phyloP scores from a whole-genome alignment of 2,797 vertebrate genomes.

The Allobates femoralis region DNA sequence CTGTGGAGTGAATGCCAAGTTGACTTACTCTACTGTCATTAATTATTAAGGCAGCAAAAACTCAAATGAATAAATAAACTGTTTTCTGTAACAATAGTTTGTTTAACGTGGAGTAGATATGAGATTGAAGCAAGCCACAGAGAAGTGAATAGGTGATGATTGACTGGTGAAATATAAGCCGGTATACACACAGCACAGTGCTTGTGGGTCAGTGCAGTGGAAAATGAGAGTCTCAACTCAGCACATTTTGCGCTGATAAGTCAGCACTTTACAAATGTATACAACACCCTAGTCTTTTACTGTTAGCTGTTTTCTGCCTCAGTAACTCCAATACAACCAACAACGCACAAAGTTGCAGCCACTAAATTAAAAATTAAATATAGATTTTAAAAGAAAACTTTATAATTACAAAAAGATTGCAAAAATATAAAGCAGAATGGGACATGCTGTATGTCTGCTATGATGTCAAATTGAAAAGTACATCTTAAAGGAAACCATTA shows the following conservation, averaged over 20 bases:
- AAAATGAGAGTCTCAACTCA: slow-evolving; percentile 37
- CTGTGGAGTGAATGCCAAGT: slow-evolving; percentile 20
- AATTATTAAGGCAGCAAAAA: slow-evolving; percentile 58
- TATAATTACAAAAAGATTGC: too few relatives aligned
- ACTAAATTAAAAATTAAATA: background rate
- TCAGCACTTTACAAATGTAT: slow-evolving; percentile 36
- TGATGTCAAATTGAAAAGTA: too few relatives aligned
- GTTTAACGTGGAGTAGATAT: slow-evolving; percentile 49
- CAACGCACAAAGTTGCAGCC: background rate
- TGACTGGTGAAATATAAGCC: slow-evolving; percentile 50
- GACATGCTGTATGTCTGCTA: too few relatives aligned
- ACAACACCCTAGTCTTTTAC: background rate
- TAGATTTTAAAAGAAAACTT: background rate
- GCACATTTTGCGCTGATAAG: slow-evolving; percentile 29
- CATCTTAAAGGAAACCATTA: too few relatives aligned
- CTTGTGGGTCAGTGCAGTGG: slow-evolving; percentile 37
- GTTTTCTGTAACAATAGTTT: slow-evolving; percentile 55
- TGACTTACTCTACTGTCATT: slow-evolving; percentile 11
- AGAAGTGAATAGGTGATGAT: slow-evolving; percentile 41
- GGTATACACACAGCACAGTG: slow-evolving; percentile 12
- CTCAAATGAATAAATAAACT: slow-evolving; percentile 53
- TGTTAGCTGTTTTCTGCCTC: slow-evolving; percentile 36
- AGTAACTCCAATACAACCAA: background rate
- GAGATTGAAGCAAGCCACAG: slow-evolving; percentile 25
- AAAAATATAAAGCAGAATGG: too few relatives aligned